Conservation (phyloP, 2,888 invertebrate species). For the Griposia aprilina region DNA sequence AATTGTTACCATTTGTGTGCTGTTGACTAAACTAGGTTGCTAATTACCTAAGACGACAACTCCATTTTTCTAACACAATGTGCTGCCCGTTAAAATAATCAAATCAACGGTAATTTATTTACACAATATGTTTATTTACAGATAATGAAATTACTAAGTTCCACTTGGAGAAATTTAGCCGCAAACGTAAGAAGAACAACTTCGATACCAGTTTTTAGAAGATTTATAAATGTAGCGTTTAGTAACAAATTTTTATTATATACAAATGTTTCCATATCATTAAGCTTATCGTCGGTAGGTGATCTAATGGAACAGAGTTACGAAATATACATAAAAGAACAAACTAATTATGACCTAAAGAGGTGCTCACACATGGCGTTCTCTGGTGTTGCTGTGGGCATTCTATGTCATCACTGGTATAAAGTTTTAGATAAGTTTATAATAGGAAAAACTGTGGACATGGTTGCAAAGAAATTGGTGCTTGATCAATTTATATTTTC, state of each 20-base stretch:
- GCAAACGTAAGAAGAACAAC: slow-evolving; percentile 73
- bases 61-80: background rate
- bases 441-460: slow-evolving; percentile 93
- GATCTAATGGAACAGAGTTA: slow-evolving; percentile 96
- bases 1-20: background rate
- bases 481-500: slow-evolving; percentile 97
- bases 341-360: slow-evolving; percentile 90
- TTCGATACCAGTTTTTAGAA: slow-evolving; percentile 72
- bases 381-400: slow-evolving; percentile 95
- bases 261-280: slow-evolving; percentile 96
- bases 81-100: background rate
- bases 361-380: slow-evolving; percentile 95
- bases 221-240: slow-evolving; percentile 88
- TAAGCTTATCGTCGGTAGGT: slow-evolving; percentile 94
- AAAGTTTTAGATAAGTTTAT: slow-evolving; percentile 93
- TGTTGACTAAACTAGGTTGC: background rate
- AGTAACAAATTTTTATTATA: slow-evolving; percentile 93
- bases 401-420: slow-evolving; percentile 97
- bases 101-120: background rate
- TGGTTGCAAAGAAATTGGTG: slow-evolving; percentile 94
- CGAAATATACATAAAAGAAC: slow-evolving; percentile 92
- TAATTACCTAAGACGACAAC: background rate
- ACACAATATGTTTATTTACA: slow-evolving; percentile 67
- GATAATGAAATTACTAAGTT: slow-evolving; percentile 74
- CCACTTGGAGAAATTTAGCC: slow-evolving; percentile 81